Conservation (phyloP, 2,113 vertebrate genomes). For the Patagioenas fasciata region DNA sequence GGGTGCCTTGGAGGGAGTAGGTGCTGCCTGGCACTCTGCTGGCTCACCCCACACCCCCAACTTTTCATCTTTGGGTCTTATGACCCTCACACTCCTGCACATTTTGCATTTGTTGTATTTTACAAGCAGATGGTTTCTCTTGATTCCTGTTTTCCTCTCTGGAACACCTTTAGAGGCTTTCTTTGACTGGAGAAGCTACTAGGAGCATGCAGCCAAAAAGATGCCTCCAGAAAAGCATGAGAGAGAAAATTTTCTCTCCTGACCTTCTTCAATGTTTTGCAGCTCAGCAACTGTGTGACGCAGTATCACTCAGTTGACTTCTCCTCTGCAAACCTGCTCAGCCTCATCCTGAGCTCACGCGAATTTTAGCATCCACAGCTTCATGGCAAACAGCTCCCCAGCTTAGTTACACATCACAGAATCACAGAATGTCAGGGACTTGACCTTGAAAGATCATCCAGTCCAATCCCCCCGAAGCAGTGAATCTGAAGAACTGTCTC, state of each 20-base stretch:
- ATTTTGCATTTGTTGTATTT: background rate
- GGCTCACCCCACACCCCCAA: fast-evolving
- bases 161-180: background rate
- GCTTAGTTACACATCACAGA: background rate
- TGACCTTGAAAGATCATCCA: too few relatives aligned
- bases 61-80: background rate
- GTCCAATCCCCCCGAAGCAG: too few relatives aligned
- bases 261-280: background rate
- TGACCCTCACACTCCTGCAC: background rate
- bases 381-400: background rate
- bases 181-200: background rate
- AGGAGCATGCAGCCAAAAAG: background rate
- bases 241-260: background rate
- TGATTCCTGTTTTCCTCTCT: background rate
- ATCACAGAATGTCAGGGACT: too few relatives aligned
- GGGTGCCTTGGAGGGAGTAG: fast-evolving
- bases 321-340: background rate
- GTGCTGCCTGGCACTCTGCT: fast-evolving
- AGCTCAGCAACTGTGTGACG: background rate
- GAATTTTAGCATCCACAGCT: background rate
- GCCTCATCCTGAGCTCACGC: background rate
- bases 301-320: background rate
- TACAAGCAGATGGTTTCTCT: background rate
- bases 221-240: background rate
- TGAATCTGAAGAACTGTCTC: background rate